Evolutionary conservation across 1,140 invertebrate species (phyloP).

Genomic region (Plodia interpunctella): DNA sequence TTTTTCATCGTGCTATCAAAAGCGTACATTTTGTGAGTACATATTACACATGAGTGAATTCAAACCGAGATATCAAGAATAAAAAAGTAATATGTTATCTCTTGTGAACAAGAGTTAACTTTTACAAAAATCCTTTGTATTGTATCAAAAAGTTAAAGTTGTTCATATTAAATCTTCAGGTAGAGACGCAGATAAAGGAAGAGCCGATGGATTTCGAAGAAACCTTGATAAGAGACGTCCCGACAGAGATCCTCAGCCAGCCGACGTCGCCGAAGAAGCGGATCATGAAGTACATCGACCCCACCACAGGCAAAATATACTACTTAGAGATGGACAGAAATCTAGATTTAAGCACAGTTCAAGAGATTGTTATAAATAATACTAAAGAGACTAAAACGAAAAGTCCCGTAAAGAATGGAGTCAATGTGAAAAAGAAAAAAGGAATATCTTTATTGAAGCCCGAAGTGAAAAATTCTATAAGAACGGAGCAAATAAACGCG

Average conservation of each 20-base stretch:
- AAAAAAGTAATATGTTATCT: too few relatives aligned
- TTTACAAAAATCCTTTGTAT: too few relatives aligned
- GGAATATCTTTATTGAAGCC: slow-evolving; percentile 46
- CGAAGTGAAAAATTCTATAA: slow-evolving; percentile 39
- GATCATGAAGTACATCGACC: slow-evolving; percentile 68
- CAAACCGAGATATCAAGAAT: too few relatives aligned
- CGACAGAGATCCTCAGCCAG: slow-evolving; percentile 32
- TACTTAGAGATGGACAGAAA: slow-evolving; percentile 65
- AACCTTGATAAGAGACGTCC: slow-evolving; percentile 19
- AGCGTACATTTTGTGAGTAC: too few relatives aligned
- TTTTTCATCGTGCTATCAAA: too few relatives aligned
- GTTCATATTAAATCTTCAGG: not conserved
- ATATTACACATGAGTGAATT: too few relatives aligned
- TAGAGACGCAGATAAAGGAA: slow-evolving; percentile 11
- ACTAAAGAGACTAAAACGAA: slow-evolving; percentile 44
- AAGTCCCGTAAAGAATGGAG: slow-evolving; percentile 53
- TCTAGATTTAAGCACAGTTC: slow-evolving; percentile 53
- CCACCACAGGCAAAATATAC: slow-evolving; percentile 61
- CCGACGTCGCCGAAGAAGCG: slow-evolving; percentile 37
- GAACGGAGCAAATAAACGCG: slow-evolving; percentile 16
- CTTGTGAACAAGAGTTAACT: too few relatives aligned
- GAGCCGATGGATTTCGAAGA: slow-evolving; percentile 14
- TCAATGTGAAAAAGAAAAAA: slow-evolving; percentile 39
- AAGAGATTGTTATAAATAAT: slow-evolving; percentile 64
- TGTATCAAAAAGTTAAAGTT: too few relatives aligned